Evolutionary conservation across 30 jellyfish, hydroid and myxozoan genomes (phyloP), one percentile per base, ranked within the genome.

Genomic region (Morbakka virulenta): DNA sequence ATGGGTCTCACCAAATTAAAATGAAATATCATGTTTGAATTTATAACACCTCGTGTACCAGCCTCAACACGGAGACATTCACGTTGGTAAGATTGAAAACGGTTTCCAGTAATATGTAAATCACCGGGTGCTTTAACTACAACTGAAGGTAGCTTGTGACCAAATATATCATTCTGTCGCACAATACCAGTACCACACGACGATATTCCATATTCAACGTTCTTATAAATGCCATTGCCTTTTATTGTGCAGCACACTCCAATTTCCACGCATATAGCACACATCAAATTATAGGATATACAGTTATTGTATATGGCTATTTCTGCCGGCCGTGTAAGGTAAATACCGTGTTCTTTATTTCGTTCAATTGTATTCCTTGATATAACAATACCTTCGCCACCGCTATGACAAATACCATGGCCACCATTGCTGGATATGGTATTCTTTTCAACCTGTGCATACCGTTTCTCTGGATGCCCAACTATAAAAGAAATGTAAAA

Each of bases 201-300:
- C 30, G 52, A 80, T 14, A 89, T 61, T 25, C 97, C 97, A 72
- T 61, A 50, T 32, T 89, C 97, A 48, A 71, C 61, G 87, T 89
- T 89, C 67, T 89, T 89, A 69, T 89, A 89, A 32, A 89, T 81
- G 36, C 97, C 97, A 63, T 89, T 89, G 4, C 95, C 95, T 36
- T 76, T 82, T 12, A 89, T 61, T 35, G 95, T 65, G 79, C 92
- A 67, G 63, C 91, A 69, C 9, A 89, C 95, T 32, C 95, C 95
- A 22, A 82, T 76, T 29, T 84, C 85, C 2, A 77, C 81, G 0
- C 75, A 50, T 35, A 89, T 83, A 13, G 95, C 97, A 28, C 87
- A 89, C 29, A 24, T 64, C 47, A 13, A 49, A 52, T 89, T 89
- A 47, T 67, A 62, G 22, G 95, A 20, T 63, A 89, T 35, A 67